Percentiles rank a stretch among this genome's conserved stretches.
These are phyloP conservation scores for Pseudomyrmex gracilis DNA, from an alignment of 1,140 invertebrate genomes.

Conservation along the genomic window DNA sequence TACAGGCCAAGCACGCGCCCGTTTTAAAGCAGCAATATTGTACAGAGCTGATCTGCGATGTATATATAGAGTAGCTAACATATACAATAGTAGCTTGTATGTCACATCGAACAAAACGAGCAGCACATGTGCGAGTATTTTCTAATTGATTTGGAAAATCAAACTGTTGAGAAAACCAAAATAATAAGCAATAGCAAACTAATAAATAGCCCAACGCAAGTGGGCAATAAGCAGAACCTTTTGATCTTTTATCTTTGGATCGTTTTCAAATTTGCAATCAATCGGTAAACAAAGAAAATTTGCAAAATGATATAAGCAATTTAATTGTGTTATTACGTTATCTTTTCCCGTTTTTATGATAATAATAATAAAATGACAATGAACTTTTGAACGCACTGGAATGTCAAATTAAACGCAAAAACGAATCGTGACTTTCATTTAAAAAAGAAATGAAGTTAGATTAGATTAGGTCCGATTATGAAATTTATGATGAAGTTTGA, in stretches of 20 bases:
- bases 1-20: neutral
- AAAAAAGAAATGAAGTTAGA: slow-evolving; percentile 31
- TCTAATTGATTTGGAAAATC: too few species aligned
- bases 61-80: neutral
- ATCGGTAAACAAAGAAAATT: too few species aligned
- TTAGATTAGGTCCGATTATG: slow-evolving; percentile 30
- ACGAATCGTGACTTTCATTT: slow-evolving; percentile 31
- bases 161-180: too few species aligned
- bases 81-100: neutral
- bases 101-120: neutral
- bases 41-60: too few species aligned
- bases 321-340: neutral
- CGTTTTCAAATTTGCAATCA: too few species aligned
- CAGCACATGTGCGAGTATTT: too few species aligned
- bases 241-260: too few species aligned
- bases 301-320: too few species aligned
- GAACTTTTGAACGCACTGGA: neutral
- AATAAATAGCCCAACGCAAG: too few species aligned
- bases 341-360: neutral
- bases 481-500: slow-evolving; percentile 20
- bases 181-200: too few species aligned
- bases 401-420: slow-evolving; percentile 21
- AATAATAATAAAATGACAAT: neutral
- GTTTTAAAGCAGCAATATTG: neutral
- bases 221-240: too few species aligned